Conservation (phyloP, 1,140 invertebrate genomes). For the Brachionus plicatilis region DNA sequence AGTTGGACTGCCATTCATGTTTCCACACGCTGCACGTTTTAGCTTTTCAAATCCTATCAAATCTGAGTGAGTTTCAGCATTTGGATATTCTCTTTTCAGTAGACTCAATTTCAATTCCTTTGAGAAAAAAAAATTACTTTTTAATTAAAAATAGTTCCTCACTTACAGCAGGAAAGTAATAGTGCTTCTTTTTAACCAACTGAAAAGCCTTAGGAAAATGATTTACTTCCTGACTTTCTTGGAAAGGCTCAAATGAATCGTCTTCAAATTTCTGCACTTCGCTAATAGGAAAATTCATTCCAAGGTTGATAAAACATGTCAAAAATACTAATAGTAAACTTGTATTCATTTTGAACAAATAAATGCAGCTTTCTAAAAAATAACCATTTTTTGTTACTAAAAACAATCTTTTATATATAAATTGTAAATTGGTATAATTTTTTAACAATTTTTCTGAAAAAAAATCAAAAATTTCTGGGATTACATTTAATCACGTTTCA, state of each 20-base stretch:
- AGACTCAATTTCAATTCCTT: not conserved
- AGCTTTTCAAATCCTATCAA: not conserved
- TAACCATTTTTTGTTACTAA: not conserved
- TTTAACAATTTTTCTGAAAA: not conserved
- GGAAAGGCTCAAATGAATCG: not conserved
- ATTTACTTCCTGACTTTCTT: not conserved
- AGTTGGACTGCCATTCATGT: slow-evolving; percentile 21
- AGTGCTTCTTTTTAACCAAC: not conserved
- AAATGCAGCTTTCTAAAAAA: not conserved
- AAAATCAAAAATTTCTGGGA: not conserved
- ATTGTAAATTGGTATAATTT: not conserved
- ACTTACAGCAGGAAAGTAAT: not conserved
- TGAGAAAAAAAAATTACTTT: not conserved
- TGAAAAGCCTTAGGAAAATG: not conserved
- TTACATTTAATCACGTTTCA: not conserved
- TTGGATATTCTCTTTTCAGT: not conserved
- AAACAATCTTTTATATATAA: not conserved
- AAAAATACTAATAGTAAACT: not conserved
- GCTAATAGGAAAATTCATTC: not conserved
- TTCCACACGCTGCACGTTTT: not conserved
- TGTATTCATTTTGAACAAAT: not conserved
- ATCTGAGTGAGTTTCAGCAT: not conserved
- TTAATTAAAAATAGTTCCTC: not conserved
- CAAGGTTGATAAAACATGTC: not conserved
- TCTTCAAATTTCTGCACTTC: not conserved